Evolutionary conservation across 2,888 invertebrate species (phyloP).

Genomic region (Pseudococcus viburni): DNA sequence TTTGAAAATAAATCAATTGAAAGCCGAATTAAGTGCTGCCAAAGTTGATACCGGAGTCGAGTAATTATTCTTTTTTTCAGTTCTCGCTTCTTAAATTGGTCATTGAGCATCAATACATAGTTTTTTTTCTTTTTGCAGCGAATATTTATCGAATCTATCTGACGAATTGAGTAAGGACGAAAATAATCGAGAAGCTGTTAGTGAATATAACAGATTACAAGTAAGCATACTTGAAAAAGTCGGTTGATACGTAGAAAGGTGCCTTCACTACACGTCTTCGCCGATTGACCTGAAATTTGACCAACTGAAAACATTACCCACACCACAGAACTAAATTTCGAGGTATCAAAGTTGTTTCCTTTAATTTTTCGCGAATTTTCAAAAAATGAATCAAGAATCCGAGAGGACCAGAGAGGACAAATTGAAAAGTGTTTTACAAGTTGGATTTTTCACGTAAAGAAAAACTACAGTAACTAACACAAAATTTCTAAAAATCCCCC

Average conservation of each 20-base stretch:
- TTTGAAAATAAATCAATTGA: constrained; percentile 76
- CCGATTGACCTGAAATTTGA: no score
- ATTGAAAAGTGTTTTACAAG: no score
- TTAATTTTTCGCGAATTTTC: no score
- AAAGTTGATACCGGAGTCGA: constrained; percentile 57
- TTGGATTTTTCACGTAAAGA: no score
- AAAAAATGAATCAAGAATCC: no score
- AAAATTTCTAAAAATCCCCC: no score
- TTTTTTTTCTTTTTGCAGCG: constrained; percentile 18
- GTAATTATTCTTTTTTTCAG: not conserved
- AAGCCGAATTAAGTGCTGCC: constrained; percentile 56
- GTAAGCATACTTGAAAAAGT: not conserved
- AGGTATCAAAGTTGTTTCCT: no score
- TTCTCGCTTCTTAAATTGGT: not conserved
- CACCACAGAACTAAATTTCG: no score
- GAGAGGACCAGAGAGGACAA: no score
- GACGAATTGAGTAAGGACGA: constrained; percentile 57
- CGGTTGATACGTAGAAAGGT: not conserved
- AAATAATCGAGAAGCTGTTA: constrained; percentile 32
- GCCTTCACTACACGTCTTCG: no score
- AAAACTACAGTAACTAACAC: no score
- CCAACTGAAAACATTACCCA: no score
- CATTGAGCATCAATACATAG: not conserved
- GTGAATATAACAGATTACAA: constrained; percentile 55
- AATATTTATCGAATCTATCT: constrained; percentile 46